phyloP scores from a whole-genome alignment of 2,797 vertebrate genomes.

The Uromys caudimaculatus region DNA sequence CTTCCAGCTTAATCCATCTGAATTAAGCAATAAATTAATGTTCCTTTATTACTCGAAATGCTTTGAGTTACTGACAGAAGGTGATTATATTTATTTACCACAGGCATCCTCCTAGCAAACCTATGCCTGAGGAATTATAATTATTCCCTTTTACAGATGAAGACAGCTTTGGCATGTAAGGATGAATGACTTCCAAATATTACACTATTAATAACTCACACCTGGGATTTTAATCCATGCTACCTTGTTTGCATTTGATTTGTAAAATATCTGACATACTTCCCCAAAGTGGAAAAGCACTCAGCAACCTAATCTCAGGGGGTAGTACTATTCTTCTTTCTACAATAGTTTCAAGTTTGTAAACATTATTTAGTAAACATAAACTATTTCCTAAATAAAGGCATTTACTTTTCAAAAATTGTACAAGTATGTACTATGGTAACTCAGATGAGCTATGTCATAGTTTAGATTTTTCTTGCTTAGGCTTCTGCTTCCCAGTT shows the following conservation, averaged over 20 bases:
- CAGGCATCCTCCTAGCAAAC: neutral
- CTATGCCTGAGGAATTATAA: neutral
- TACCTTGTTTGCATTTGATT: slow-evolving; percentile 23
- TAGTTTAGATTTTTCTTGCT: slow-evolving; percentile 15
- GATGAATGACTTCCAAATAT: slow-evolving; percentile 1
- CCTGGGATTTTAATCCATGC: neutral
- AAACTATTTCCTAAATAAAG: neutral
- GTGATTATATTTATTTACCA: slow-evolving; percentile 29
- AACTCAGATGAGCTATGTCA: slow-evolving; percentile 25
- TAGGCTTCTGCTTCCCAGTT: slow-evolving; percentile 22
- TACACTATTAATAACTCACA: neutral
- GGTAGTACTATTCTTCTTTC: neutral
- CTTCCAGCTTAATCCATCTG: slow-evolving; percentile 1
- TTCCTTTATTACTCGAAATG: neutral
- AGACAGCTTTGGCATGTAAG: neutral
- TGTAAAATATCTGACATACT: slow-evolving; percentile 8
- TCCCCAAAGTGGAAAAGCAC: neutral
- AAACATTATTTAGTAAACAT: neutral
- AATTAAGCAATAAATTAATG: neutral
- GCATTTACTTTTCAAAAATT: slow-evolving; percentile 25
- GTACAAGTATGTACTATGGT: neutral
- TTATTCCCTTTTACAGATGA: slow-evolving; percentile 9
- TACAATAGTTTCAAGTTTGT: slow-evolving; percentile 18
- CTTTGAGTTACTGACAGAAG: slow-evolving; percentile 15
- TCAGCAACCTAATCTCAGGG: slow-evolving; percentile 13